Evolutionary conservation across 2,888 invertebrate species (phyloP).

Genomic region (Megalurothrips usitatus): DNA sequence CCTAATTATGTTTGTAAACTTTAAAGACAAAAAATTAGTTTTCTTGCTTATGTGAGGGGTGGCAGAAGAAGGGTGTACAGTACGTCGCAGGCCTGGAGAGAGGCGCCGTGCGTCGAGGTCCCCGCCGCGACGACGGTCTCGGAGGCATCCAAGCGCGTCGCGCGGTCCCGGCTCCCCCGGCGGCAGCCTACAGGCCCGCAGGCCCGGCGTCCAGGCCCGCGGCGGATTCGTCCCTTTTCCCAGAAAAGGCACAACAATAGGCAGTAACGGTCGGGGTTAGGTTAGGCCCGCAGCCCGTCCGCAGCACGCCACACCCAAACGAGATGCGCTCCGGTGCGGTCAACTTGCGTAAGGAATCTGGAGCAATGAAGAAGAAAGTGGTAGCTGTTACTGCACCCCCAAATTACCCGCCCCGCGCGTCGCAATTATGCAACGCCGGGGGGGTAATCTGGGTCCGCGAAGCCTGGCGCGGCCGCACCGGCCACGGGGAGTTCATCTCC

Average conservation of each 20-base stretch:
- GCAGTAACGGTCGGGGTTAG: neutral
- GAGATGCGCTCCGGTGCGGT: neutral
- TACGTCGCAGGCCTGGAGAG: no score
- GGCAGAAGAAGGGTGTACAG: no score
- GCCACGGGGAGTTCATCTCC: no score
- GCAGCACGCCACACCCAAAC: conserved; percentile 5
- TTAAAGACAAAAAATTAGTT: no score
- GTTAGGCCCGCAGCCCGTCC: neutral
- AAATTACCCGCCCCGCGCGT: conserved; percentile 8
- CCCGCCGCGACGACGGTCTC: no score
- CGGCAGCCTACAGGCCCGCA: neutral
- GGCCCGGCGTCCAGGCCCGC: neutral
- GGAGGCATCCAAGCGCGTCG: no score
- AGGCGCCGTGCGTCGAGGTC: no score
- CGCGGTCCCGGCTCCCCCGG: neutral
- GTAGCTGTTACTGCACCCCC: neutral
- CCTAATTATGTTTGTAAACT: neutral
- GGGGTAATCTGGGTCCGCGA: conserved; percentile 3
- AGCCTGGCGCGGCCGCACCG: no score
- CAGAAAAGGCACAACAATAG: conserved; percentile 20
- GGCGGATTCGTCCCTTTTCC: neutral
- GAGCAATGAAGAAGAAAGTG: neutral
- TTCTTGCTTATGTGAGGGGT: no score
- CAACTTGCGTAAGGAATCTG: conserved; percentile 24
- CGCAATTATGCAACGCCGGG: neutral